phyloP scores from a whole-genome alignment of 2,888 invertebrate genomes.

The Melinaea menophilus region DNA sequence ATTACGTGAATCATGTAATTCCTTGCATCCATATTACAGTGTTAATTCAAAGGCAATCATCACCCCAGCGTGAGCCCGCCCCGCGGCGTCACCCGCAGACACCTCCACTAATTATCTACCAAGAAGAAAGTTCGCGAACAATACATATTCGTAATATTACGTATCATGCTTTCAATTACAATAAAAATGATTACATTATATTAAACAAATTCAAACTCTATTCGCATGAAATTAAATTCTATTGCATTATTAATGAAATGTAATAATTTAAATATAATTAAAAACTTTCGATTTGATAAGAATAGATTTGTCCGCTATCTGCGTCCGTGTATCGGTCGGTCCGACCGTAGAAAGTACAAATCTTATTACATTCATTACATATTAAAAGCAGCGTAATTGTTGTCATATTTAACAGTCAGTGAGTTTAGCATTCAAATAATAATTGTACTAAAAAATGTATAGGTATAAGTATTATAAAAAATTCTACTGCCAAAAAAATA shows the following conservation, averaged over 20 bases:
- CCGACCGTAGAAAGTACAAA: conserved; percentile 30
- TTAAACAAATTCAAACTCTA: conserved; percentile 17
- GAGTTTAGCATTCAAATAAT: conserved; percentile 7
- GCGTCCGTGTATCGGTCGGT: conserved; percentile 33
- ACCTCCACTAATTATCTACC: conserved; percentile 50
- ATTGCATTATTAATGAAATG: conserved; percentile 17
- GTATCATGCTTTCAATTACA: conserved; percentile 47
- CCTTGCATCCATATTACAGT: conserved; percentile 6
- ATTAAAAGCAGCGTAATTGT: conserved; percentile 10
- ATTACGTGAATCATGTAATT: background rate
- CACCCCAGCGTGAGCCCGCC: conserved; percentile 12
- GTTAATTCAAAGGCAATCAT: conserved; percentile 17
- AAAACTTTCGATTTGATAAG: conserved; percentile 60
- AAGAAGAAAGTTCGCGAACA: conserved; percentile 60
- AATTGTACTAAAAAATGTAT: background rate
- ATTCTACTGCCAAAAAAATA: no score
- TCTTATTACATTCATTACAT: conserved; percentile 15
- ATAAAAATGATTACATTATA: conserved; percentile 32
- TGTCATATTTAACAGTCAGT: conserved; percentile 3
- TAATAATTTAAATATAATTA: conserved; percentile 55
- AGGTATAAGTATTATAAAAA: no score
- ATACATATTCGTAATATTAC: conserved; percentile 55
- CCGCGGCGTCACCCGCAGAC: conserved; percentile 12
- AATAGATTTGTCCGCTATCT: conserved; percentile 42
- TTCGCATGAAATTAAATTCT: conserved; percentile 8